Percentiles rank a stretch among this genome's conserved stretches.
These are phyloP conservation scores for Drymodes brunneopygia DNA, from an alignment of 2,113 vertebrate genomes.

Conservation along the genomic window DNA sequence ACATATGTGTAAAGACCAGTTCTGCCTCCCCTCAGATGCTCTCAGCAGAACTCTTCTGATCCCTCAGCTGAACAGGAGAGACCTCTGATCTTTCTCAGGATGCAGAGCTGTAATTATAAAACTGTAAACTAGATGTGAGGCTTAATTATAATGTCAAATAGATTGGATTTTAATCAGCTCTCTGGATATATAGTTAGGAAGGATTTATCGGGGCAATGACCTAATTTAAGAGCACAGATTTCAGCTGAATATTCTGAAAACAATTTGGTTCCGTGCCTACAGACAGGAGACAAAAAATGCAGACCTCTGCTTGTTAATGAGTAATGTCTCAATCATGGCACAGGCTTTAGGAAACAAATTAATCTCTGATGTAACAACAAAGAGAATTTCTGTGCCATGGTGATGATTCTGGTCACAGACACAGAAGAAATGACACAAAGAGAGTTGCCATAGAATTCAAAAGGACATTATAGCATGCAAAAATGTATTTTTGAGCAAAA, in stretches of 20 bases:
- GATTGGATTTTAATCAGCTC: slow-evolving; percentile 60
- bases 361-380: neutral
- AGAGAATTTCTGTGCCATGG: neutral
- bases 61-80: neutral
- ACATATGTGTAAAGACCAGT: neutral
- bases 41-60: neutral
- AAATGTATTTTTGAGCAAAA: neutral
- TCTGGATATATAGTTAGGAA: slow-evolving; percentile 27
- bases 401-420: neutral
- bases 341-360: slow-evolving; percentile 3
- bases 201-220: slow-evolving; percentile 56
- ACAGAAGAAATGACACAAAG: neutral
- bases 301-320: neutral
- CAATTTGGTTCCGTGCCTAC: neutral
- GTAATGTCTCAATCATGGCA: neutral
- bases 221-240: neutral
- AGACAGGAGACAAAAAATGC: neutral
- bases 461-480: neutral
- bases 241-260: slow-evolving; percentile 5
- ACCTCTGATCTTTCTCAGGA: slow-evolving; percentile 45
- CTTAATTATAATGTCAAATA: slow-evolving; percentile 57
- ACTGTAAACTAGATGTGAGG: slow-evolving; percentile 45
- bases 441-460: neutral
- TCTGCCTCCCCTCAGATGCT: neutral
- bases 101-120: slow-evolving; percentile 39